Evolutionary conservation across 2,113 vertebrate species (phyloP), one percentile per base, ranked within the genome.

Genomic region (Lampris megalopsis): DNA sequence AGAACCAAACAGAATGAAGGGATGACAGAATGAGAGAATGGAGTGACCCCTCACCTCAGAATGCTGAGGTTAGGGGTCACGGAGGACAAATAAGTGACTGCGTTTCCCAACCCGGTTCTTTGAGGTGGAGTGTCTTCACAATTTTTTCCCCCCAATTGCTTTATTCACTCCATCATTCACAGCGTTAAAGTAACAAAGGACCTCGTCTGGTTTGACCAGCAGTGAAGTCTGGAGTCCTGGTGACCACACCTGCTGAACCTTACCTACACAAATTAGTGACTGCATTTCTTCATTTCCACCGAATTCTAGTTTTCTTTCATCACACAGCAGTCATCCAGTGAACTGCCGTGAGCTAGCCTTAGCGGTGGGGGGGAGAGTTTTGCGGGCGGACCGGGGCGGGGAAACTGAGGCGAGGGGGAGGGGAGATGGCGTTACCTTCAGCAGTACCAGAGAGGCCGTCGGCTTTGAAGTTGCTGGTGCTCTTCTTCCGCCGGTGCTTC

Each of bases 401-500:
- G 86, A 79, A 86, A 86, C 63, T 73, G 85, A 82, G 85, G 79
- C 1, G 82, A 70, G 57, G 78, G 71, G 56, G 68, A 3, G 77
- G 76, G 5, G 52, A 11, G 76, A 71, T 79, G 80, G 71, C 3
- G 89, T 95, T 95, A 99, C 97, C 97, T 97, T 99, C 98, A 0
- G 96, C 97, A 1, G 96, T 95, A 93, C 97, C 95, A 0, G 97
- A 95, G 76, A 98, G 92, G 1, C 97, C 97, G 10, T 99, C 98
- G 0, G 95, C 95, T 82, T 96, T 98, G 92, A 99, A 98, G 94
- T 98, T 99, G 93, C 97, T 98, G 24, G 97, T 97, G 91, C 97
- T 99, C 91, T 99, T 99, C 97, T 99, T 99, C 94, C 98, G 84
- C 1, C 97, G 95, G 86, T 99, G 98, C 71, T 99, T 99, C 94